Percentiles rank a stretch among this genome's conserved stretches.
Conservation (phyloP, 1,140 invertebrate species). For the Grapholita molesta region DNA sequence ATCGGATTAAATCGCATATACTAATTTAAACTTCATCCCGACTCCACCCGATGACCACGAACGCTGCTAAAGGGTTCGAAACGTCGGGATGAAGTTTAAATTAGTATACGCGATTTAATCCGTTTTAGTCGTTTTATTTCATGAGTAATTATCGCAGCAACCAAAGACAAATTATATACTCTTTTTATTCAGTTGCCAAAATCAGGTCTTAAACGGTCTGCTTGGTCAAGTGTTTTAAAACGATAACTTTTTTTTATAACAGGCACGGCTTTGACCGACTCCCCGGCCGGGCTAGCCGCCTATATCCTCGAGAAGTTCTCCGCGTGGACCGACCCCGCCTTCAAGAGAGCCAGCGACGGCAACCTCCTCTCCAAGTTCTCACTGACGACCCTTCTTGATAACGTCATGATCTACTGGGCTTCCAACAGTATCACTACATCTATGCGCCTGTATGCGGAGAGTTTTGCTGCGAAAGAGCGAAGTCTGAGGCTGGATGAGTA, state of each 20-base stretch:
- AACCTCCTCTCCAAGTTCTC: conserved; percentile 81
- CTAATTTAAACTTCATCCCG: no score
- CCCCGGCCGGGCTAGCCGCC: conserved; percentile 87
- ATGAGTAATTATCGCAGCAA: no score
- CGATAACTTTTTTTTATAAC: background rate
- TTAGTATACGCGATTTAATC: no score
- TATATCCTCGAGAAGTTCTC: conserved; percentile 94
- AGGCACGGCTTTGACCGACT: conserved; percentile 81
- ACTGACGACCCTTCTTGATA: conserved; percentile 89
- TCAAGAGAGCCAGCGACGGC: conserved; percentile 82
- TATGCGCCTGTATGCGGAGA: conserved; percentile 84
- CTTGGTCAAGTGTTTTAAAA: no score
- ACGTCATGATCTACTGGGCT: conserved; percentile 93
- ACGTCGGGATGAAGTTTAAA: no score
- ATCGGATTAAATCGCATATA: no score
- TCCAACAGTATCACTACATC: conserved; percentile 88
- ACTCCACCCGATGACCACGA: no score
- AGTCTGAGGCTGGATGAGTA: conserved; percentile 40
- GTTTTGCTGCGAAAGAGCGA: conserved; percentile 27
- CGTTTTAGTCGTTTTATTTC: no score
- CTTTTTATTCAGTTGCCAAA: no score
- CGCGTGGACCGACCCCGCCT: conserved; percentile 84
- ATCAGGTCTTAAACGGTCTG: no score
- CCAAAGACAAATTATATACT: no score
- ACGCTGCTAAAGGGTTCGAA: no score